Percentiles rank a stretch among this genome's conserved stretches.
Conservation (phyloP, 2,113 vertebrate species). For the Tachysurus fulvidraco region DNA sequence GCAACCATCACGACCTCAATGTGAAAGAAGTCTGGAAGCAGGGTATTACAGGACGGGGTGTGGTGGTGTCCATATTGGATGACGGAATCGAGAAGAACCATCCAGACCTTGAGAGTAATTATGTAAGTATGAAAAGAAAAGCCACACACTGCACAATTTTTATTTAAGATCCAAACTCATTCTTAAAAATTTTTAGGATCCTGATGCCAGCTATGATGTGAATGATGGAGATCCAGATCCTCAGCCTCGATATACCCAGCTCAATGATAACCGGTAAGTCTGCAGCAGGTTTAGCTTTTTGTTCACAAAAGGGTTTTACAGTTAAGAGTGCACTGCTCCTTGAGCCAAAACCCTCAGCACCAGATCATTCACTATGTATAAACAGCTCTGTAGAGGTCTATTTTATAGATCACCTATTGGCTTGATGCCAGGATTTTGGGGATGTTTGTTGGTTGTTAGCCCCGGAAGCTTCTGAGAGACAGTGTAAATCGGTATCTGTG, state of each 20-base stretch:
- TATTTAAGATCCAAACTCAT: neutral
- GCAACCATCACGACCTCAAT: constrained; percentile 86
- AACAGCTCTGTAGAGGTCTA: neutral
- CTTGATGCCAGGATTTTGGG: neutral
- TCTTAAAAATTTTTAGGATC: constrained; percentile 64
- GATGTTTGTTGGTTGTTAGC: neutral
- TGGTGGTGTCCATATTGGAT: constrained; percentile 96
- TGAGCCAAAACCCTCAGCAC: neutral
- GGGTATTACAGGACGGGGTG: constrained; percentile 89
- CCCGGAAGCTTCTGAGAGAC: neutral
- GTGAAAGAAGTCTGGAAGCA: constrained; percentile 90
- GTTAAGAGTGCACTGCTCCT: neutral
- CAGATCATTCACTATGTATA: neutral
- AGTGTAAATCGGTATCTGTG: neutral
- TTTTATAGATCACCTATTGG: neutral
- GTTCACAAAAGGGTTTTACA: neutral
- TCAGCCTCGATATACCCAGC: constrained; percentile 94
- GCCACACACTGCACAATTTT: neutral
- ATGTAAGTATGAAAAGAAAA: constrained; percentile 77
- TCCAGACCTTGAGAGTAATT: constrained; percentile 90
- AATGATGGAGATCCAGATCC: constrained; percentile 96
- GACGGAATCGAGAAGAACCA: constrained; percentile 98
- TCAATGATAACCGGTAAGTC: constrained; percentile 87
- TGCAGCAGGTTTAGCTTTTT: neutral
- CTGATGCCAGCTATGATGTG: constrained; percentile 93